Percentiles rank a stretch among this genome's conserved stretches.
These are phyloP conservation scores for Nyleta sp. DNA, from an alignment of 2,888 invertebrate species.

Conservation along the genomic window DNA sequence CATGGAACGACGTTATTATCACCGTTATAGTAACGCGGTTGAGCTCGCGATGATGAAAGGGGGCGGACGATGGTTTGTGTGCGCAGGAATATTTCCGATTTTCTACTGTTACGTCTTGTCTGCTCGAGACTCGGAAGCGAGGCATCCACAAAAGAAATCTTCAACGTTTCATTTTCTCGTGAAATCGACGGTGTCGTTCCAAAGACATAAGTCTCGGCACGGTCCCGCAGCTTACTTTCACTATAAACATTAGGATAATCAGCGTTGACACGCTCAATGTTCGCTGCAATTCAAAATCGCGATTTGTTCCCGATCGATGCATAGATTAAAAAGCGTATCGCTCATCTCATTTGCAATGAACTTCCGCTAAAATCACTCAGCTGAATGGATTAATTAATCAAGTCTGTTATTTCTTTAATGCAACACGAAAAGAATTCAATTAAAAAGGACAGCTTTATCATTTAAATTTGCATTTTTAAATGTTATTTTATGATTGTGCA, in stretches of 20 bases:
- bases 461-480: too few relatives aligned
- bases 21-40: slow-evolving; percentile 24
- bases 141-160: slow-evolving; percentile 61
- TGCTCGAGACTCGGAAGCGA: slow-evolving; percentile 54
- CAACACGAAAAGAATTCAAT: too few relatives aligned
- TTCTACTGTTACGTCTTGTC: slow-evolving; percentile 57
- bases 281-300: slow-evolving; percentile 23
- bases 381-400: not conserved
- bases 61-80: slow-evolving; percentile 16
- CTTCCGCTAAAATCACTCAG: not conserved
- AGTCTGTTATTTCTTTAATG: too few relatives aligned
- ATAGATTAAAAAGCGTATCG: slow-evolving; percentile 43
- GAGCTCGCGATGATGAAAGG: slow-evolving; percentile 34
- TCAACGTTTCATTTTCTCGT: slow-evolving; percentile 61
- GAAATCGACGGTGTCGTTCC: slow-evolving; percentile 55
- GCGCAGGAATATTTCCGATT: slow-evolving; percentile 50
- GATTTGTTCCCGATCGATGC: slow-evolving; percentile 38
- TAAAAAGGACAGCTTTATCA: too few relatives aligned
- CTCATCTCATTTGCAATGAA: not conserved
- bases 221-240: slow-evolving; percentile 59
- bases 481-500: too few relatives aligned
- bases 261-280: slow-evolving; percentile 49
- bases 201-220: slow-evolving; percentile 48
- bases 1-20: slow-evolving; percentile 31
- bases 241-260: slow-evolving; percentile 60